Evolutionary conservation across 2,113 vertebrate genomes (phyloP).

Genomic region (Halcyon malimbica): DNA sequence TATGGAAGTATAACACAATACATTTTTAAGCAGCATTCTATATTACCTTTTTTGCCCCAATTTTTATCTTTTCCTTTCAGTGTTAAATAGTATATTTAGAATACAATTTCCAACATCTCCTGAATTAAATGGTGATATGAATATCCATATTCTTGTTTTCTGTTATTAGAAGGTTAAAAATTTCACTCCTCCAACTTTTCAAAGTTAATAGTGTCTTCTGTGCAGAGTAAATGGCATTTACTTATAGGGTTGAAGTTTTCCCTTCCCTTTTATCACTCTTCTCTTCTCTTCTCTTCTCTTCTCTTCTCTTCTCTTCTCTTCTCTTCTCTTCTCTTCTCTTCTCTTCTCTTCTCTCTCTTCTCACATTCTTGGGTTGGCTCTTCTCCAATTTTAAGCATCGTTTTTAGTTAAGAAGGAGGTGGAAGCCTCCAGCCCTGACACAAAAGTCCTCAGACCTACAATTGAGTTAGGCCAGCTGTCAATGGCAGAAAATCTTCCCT

Average conservation of each 20-base stretch:
- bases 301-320: too few relatives aligned
- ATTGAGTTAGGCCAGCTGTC: conserved; percentile 15
- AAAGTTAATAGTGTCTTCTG: background rate
- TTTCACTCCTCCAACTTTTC: background rate
- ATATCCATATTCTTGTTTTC: background rate
- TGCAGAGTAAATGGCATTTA: background rate
- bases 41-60: background rate
- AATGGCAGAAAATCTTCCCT: background rate
- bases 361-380: background rate
- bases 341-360: too few relatives aligned
- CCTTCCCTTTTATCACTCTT: background rate
- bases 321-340: too few relatives aligned
- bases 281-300: too few relatives aligned
- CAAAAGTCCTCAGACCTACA: background rate
- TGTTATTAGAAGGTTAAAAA: background rate
- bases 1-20: conserved; percentile 22
- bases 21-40: conserved; percentile 17
- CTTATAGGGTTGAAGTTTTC: background rate
- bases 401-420: background rate
- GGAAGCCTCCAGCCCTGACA: background rate
- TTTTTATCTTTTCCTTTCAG: background rate
- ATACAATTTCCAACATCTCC: background rate
- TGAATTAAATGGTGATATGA: background rate
- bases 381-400: background rate
- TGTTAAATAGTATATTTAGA: background rate